Evolutionary conservation across 2,797 vertebrate species (phyloP).

Genomic region (Mus minutoides): DNA sequence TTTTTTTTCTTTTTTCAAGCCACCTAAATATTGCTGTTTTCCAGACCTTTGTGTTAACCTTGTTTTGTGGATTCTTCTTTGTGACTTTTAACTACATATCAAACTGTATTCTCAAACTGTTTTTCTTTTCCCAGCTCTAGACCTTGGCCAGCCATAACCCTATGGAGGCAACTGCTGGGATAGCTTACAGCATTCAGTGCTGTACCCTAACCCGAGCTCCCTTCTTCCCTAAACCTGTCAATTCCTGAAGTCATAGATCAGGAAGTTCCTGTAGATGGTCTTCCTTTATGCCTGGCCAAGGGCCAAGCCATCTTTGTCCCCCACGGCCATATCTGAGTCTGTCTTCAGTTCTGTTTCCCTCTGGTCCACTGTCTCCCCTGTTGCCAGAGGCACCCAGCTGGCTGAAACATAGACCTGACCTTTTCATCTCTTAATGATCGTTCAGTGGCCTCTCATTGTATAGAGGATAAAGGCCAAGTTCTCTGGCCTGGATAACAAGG

Average conservation of each 20-base stretch:
- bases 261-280: not conserved
- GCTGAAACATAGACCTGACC: not conserved
- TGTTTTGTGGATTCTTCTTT: not conserved
- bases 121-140: not conserved
- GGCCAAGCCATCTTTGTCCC: not conserved
- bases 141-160: not conserved
- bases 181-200: not conserved
- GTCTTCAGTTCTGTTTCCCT: not conserved
- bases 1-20: not conserved
- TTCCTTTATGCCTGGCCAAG: not conserved
- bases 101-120: not conserved
- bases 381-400: not conserved
- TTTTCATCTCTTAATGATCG: not conserved
- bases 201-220: not conserved
- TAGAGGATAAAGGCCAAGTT: constrained; percentile 47
- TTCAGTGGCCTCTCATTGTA: not conserved
- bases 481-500: not conserved
- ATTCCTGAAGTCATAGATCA: not conserved
- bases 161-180: not conserved
- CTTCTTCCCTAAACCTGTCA: not conserved
- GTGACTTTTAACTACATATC: not conserved
- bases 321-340: not conserved
- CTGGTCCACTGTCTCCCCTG: not conserved
- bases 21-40: not conserved
- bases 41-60: not conserved